A percentile compares a stretch with the other conserved stretches of the same genome.
These are phyloP conservation scores for Hassar affinis DNA, from an alignment of 2,113 vertebrate genomes.

Conservation along the genomic window DNA sequence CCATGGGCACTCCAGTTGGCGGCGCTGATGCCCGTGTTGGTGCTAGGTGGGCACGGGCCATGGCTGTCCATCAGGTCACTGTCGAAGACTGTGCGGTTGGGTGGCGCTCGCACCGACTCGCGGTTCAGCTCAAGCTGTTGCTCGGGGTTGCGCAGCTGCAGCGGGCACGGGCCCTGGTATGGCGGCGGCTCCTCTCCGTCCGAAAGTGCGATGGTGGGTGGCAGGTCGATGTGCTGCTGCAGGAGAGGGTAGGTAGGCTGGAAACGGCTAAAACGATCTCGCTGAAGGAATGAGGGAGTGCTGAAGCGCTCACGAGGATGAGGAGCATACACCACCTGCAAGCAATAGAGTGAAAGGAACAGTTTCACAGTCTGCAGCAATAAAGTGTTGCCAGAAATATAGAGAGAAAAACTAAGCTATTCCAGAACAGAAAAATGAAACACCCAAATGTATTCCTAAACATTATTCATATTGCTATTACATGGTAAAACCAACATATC, in stretches of 20 bases:
- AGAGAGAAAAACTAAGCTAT: not conserved
- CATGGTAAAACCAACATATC: not conserved
- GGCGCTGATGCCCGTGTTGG: conserved; percentile 92
- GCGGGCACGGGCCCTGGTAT: conserved; percentile 91
- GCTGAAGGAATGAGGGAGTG: conserved; percentile 87
- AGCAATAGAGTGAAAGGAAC: not conserved
- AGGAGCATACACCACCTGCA: conserved; percentile 86
- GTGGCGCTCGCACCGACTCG: conserved; percentile 92
- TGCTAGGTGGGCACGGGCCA: conserved; percentile 87
- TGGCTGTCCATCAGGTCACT: conserved; percentile 87
- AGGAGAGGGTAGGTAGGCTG: conserved; percentile 97
- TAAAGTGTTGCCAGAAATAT: not conserved
- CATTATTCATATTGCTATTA: not conserved
- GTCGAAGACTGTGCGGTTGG: conserved; percentile 97
- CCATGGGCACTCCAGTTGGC: conserved; percentile 72
- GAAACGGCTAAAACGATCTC: conserved; percentile 94
- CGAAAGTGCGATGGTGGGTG: conserved; percentile 94
- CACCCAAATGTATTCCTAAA: not conserved
- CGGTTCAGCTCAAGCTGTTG: conserved; percentile 97
- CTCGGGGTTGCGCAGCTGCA: conserved; percentile 94
- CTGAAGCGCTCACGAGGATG: conserved; percentile 86
- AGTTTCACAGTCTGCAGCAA: not conserved
- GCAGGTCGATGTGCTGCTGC: conserved; percentile 96
- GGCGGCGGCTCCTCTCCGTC: conserved; percentile 94
- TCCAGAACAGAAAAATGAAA: not conserved